Base-by-base conservation (phyloP, 2,888 invertebrate genomes). In the Chorisops tibialis region DNA sequence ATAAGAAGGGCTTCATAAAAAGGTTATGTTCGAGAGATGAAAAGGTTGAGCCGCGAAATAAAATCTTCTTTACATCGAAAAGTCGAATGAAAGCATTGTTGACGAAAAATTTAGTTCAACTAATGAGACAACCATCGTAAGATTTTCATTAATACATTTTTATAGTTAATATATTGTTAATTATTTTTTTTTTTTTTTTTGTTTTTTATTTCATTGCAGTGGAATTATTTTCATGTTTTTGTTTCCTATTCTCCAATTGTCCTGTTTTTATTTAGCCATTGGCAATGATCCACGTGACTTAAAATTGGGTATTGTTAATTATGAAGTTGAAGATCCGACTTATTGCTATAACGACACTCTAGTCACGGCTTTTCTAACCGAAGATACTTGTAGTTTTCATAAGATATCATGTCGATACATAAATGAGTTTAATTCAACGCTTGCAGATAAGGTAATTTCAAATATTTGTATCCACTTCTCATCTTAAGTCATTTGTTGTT, bases 191-290 rank as follows among this genome's bases (percentile, higher is more conserved):
- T 45, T 30, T 24, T 59, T 35, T 37, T 50, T 65, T 68, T 47
- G 41, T 21, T 16, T 45, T 61, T 39, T 50, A 61, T 68, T 62
- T 67, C 65, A 65, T 80, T 80, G n/a, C 78, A 93, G 92, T 6
- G 89, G 92, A 38, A 79, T 94, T 24, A 77, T 88, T 66, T 95
- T 95, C 76, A 86, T 93, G 66, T 79, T 93, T 63, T 69, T 91
- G 61, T 88, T 95, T 71, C 95, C 95, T 12, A 79, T 94, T 14
- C 79, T 93, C 21, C 88, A 94, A 83, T 82, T 89, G 64, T 80
- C 86, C 41, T 82, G 89, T 38, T 94, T 95, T 77, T 89, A 93
- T 78, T 75, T 87, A 61, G 88, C 93, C 24, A 85, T 93, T 56
- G 93, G 93, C 1, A 84, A 85, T 51, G 88, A 93, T 69, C 89